These are phyloP conservation scores for Sinohyriopsis cumingii DNA, from an alignment of 2,888 invertebrate species.

Conservation along the genomic window DNA sequence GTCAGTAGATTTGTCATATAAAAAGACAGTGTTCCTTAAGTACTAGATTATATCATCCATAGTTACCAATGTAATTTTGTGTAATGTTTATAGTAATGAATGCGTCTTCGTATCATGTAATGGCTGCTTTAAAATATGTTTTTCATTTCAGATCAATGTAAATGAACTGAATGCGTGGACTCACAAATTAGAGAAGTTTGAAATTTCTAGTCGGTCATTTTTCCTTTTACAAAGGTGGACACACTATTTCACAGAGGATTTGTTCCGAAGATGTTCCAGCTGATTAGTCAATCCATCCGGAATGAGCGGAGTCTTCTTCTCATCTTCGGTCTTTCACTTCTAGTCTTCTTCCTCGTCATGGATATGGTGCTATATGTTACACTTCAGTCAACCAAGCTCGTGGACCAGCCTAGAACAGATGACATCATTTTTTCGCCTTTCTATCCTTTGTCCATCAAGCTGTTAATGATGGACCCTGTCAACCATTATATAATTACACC, in stretches of 20 bases:
- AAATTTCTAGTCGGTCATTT: too few species aligned
- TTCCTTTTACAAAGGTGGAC: neutral
- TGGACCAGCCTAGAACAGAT: conserved; percentile 24
- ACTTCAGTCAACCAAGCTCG: conserved; percentile 40
- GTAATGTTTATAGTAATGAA: too few species aligned
- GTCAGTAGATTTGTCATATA: too few species aligned
- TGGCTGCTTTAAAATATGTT: too few species aligned
- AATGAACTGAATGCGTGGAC: too few species aligned
- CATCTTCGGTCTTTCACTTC: conserved; percentile 21
- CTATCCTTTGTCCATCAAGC: conserved; percentile 83
- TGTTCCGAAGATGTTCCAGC: conserved; percentile 12
- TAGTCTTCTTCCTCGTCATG: conserved; percentile 50
- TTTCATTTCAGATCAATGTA: too few species aligned
- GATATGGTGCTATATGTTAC: conserved; percentile 45
- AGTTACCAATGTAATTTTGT: too few species aligned
- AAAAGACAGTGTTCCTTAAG: too few species aligned
- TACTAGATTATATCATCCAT: too few species aligned
- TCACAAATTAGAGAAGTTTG: too few species aligned
- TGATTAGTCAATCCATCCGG: conserved; percentile 16
- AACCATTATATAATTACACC: conserved; percentile 90
- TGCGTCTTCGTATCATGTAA: too few species aligned
- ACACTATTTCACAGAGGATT: neutral
- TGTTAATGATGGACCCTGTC: conserved; percentile 85
- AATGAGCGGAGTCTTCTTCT: conserved; percentile 29
- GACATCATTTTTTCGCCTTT: conserved; percentile 48